Evolutionary conservation across 2,888 invertebrate species (phyloP).

Genomic region (Scaptomyza flava): DNA sequence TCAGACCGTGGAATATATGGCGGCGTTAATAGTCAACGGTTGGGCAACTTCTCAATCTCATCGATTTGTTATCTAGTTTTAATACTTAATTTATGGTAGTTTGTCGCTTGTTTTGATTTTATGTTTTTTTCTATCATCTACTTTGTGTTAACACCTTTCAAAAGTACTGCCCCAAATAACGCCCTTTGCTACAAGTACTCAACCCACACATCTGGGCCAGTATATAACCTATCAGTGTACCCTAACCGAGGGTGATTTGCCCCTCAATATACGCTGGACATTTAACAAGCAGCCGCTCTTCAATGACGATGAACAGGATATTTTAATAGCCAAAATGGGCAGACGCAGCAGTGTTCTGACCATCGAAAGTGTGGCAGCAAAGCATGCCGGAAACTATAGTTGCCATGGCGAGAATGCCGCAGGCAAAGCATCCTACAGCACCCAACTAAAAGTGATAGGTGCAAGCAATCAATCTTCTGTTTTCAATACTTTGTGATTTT

Average conservation of each 20-base stretch:
- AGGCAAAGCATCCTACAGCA: slow-evolving; percentile 88
- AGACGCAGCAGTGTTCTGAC: slow-evolving; percentile 89
- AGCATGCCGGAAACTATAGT: slow-evolving; percentile 90
- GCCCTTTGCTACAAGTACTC: slow-evolving; percentile 86
- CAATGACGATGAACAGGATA: slow-evolving; percentile 83
- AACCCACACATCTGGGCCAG: slow-evolving; percentile 87
- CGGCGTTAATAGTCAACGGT: slow-evolving; percentile 86
- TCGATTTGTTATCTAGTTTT: slow-evolving; percentile 10
- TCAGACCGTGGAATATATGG: slow-evolving; percentile 85
- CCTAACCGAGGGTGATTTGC: slow-evolving; percentile 88
- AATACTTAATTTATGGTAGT: slow-evolving; percentile 7
- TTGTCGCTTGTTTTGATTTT: slow-evolving; percentile 7
- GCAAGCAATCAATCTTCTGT: slow-evolving; percentile 15
- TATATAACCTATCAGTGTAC: slow-evolving; percentile 87
- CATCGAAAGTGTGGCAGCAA: slow-evolving; percentile 89
- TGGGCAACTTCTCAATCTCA: slow-evolving; percentile 38
- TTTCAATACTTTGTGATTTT: slow-evolving; percentile 26
- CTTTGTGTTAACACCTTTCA: slow-evolving; percentile 21
- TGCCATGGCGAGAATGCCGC: slow-evolving; percentile 90
- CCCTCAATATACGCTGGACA: slow-evolving; percentile 88
- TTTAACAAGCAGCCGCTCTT: slow-evolving; percentile 84
- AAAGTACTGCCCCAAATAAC: slow-evolving; percentile 85
- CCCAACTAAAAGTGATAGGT: slow-evolving; percentile 91
- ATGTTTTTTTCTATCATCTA: slow-evolving; percentile 17
- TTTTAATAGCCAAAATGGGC: slow-evolving; percentile 86